phyloP scores from a whole-genome alignment of 2,113 vertebrate species.

The Rhinolophus ferrumequinum region DNA sequence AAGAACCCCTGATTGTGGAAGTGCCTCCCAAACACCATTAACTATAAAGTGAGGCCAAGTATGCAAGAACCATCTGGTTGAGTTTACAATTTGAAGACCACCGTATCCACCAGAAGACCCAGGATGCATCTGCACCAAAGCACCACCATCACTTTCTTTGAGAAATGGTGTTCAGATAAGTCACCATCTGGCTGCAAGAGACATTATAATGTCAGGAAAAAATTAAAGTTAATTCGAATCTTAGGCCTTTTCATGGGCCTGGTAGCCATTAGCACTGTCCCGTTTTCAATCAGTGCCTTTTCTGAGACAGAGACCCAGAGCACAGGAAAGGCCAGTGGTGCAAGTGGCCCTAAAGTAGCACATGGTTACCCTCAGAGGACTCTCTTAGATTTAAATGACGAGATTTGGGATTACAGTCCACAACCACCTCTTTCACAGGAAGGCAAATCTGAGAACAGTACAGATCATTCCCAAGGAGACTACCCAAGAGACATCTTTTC shows the following conservation, averaged over 20 bases:
- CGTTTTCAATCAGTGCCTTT: slow-evolving; percentile 94
- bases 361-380: slow-evolving; percentile 89
- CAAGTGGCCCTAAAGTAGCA: slow-evolving; percentile 79
- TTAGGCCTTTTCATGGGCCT: slow-evolving; percentile 92
- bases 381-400: slow-evolving; percentile 91
- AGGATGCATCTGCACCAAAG: slow-evolving; percentile 85
- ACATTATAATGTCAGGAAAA: slow-evolving; percentile 89
- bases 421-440: slow-evolving; percentile 81
- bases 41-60: slow-evolving; percentile 70
- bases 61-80: slow-evolving; percentile 81
- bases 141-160: slow-evolving; percentile 70
- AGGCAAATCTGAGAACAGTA: slow-evolving; percentile 84
- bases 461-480: slow-evolving; percentile 87
- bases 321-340: slow-evolving; percentile 75
- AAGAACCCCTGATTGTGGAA: slow-evolving; percentile 69
- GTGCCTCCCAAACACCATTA: slow-evolving; percentile 10
- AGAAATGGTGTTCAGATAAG: slow-evolving; percentile 81
- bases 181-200: slow-evolving; percentile 71
- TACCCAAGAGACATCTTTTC: slow-evolving; percentile 94
- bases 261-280: slow-evolving; percentile 91
- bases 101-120: slow-evolving; percentile 43
- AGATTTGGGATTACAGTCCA: slow-evolving; percentile 84
- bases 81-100: slow-evolving; percentile 58
- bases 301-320: slow-evolving; percentile 86
- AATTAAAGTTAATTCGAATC: slow-evolving; percentile 92